These are phyloP conservation scores for Autographa pulchrina DNA, from an alignment of 2,888 invertebrate genomes.

Conservation along the genomic window DNA sequence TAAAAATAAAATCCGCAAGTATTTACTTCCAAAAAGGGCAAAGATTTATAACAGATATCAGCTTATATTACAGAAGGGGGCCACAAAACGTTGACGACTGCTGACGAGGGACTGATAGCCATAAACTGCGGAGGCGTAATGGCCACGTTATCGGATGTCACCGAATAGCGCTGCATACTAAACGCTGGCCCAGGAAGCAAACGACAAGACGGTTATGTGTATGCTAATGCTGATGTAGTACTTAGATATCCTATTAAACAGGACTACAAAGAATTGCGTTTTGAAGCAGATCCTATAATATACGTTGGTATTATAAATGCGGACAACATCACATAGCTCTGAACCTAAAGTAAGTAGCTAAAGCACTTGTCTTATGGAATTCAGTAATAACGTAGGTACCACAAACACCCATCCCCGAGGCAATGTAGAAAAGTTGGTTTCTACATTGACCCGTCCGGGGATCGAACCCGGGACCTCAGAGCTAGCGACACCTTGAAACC, in stretches of 20 bases:
- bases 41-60: constrained; percentile 15
- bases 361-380: too few species aligned
- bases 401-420: too few species aligned
- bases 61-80: constrained; percentile 14
- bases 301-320: background rate
- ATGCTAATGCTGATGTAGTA: constrained; percentile 52
- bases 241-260: constrained; percentile 32
- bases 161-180: constrained; percentile 68
- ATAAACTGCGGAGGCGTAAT: constrained; percentile 50
- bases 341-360: too few species aligned
- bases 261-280: constrained; percentile 7
- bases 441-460: too few species aligned
- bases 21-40: constrained; percentile 19
- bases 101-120: constrained; percentile 47
- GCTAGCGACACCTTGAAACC: too few species aligned
- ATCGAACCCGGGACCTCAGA: too few species aligned
- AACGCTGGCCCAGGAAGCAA: constrained; percentile 68
- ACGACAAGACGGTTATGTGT: constrained; percentile 61
- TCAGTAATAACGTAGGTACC: too few species aligned
- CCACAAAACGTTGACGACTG: constrained; percentile 38
- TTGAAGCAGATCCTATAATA: background rate
- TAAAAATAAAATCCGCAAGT: constrained; percentile 31
- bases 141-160: constrained; percentile 59
- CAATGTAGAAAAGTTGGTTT: too few species aligned
- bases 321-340: too few species aligned